A percentile compares a stretch with the other conserved stretches of the same genome.
Evolutionary conservation across 2,888 invertebrate genomes (phyloP).

Genomic region (Diogma glabrata): DNA sequence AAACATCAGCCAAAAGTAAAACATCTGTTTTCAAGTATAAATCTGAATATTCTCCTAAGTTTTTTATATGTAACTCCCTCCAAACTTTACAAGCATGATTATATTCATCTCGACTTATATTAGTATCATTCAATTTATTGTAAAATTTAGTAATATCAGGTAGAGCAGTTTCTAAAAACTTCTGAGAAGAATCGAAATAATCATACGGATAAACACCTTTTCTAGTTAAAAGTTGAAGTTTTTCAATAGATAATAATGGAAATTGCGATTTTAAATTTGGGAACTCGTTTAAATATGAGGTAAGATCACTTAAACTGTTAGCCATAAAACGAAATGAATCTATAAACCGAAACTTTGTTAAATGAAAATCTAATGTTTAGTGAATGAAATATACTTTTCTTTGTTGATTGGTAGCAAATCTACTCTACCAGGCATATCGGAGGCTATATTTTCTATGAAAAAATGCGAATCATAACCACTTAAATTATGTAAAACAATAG

Average conservation of each 20-base stretch:
- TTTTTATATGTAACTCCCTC: too few species aligned
- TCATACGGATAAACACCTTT: slow-evolving; percentile 3
- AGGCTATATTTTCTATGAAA: too few species aligned
- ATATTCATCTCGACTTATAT: background rate
- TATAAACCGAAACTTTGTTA: slow-evolving; percentile 12
- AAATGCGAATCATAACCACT: too few species aligned
- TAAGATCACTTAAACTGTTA: slow-evolving; percentile 9
- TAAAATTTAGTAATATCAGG: background rate
- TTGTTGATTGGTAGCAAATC: slow-evolving; percentile 12
- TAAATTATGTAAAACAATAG: too few species aligned
- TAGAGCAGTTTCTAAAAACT: background rate
- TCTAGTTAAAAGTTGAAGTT: background rate
- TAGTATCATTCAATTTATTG: background rate
- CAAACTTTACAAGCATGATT: background rate
- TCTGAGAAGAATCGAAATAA: background rate
- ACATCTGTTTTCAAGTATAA: too few species aligned
- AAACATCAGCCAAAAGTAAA: too few species aligned
- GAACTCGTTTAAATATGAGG: background rate
- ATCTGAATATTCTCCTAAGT: too few species aligned
- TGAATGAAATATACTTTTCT: slow-evolving; percentile 16
- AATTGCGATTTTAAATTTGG: background rate
- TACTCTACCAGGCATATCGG: background rate
- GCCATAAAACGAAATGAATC: slow-evolving; percentile 15
- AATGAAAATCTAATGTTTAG: slow-evolving; percentile 10
- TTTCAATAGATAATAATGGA: background rate